Evolutionary conservation across 2,888 invertebrate species (phyloP), one percentile per base, ranked within the genome.

Genomic region (Elegia similella): DNA sequence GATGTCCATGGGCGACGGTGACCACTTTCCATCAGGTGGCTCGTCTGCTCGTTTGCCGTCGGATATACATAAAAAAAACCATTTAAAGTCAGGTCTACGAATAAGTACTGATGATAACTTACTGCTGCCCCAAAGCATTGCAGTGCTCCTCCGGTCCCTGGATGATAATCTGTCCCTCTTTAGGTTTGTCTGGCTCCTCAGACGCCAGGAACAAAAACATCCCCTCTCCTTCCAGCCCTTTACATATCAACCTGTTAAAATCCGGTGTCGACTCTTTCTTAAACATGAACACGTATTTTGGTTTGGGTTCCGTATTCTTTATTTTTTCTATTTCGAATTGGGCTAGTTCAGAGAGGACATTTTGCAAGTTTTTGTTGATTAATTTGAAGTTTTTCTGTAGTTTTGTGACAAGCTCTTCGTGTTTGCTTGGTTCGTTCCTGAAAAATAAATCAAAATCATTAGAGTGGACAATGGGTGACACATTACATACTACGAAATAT

Each of bases 261-360:
- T 96, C 96, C 6, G 93, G 92, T 65, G 96, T 96, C 0, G 95
- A 96, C 73, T 96, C 96, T 68, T 95, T 95, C 63, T 95, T 93
- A 69, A 93, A 94, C 70, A 95, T 76, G 32, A 88, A 87, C 60
- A 93, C 84, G 70, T 91, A 95, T 70, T 92, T 92, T 0, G 94
- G 94, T 56, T 82, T 76, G 0, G 93, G 89, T 0, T 75, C 62
- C 0, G 73, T 60, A 13, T 68, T 74, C 70, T 92, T 93, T 38
- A 96, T 86, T 71, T 92, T 93, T 2, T 93, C 88, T 0, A 94
- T 93, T 80, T 96, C 95, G n/a, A 88, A 76, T n/a, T 90, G 84
- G 1, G 96, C 96, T 2, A 95, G 72, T 61, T 96, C 96, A 65
- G 94, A 92, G 0, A 96, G 79, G 0, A 95, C 87, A 53, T 88